Percentiles rank a stretch among this genome's conserved stretches.
Conservation (phyloP, 2,888 invertebrate species). For the Luffia ferchaultella region DNA sequence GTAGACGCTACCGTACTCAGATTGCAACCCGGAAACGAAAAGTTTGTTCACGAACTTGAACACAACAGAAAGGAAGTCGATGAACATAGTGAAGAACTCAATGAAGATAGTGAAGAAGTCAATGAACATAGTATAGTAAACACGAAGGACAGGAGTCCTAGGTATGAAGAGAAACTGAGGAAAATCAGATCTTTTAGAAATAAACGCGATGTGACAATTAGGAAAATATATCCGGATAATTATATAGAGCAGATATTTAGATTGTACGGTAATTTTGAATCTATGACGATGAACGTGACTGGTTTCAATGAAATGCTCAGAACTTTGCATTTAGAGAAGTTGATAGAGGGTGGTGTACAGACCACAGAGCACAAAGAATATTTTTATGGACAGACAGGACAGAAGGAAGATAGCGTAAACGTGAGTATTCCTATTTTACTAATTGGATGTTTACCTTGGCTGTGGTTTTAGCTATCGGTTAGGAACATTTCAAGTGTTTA, state of each 20-base stretch:
- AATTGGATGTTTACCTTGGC: too few species aligned
- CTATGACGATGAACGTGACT: conserved; percentile 68
- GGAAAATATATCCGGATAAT: conserved; percentile 53
- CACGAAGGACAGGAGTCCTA: conserved; percentile 24
- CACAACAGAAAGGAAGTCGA: not conserved
- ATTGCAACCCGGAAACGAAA: conserved; percentile 9
- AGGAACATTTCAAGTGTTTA: too few species aligned
- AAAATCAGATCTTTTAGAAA: conserved; percentile 19
- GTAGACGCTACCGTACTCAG: conserved; percentile 5
- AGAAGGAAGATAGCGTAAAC: conserved; percentile 41
- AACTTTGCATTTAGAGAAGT: conserved; percentile 62
- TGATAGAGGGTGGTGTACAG: conserved; percentile 47
- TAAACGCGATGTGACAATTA: conserved; percentile 29
- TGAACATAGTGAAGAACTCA: conserved; percentile 18
- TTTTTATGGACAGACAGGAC: conserved; percentile 26
- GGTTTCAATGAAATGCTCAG: conserved; percentile 75
- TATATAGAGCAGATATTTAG: conserved; percentile 74
- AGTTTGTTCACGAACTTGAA: conserved; percentile 3
- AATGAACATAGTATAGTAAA: conserved; percentile 25
- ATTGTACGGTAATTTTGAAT: conserved; percentile 70
- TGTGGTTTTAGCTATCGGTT: too few species aligned
- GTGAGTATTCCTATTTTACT: conserved; percentile 32
- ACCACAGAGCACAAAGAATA: conserved; percentile 29
- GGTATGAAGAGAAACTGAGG: conserved; percentile 33
- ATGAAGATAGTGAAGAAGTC: conserved; percentile 26